Percentiles rank a stretch among this genome's conserved stretches.
Conservation (phyloP, 2,888 invertebrate genomes). For the Nebria brevicollis region DNA sequence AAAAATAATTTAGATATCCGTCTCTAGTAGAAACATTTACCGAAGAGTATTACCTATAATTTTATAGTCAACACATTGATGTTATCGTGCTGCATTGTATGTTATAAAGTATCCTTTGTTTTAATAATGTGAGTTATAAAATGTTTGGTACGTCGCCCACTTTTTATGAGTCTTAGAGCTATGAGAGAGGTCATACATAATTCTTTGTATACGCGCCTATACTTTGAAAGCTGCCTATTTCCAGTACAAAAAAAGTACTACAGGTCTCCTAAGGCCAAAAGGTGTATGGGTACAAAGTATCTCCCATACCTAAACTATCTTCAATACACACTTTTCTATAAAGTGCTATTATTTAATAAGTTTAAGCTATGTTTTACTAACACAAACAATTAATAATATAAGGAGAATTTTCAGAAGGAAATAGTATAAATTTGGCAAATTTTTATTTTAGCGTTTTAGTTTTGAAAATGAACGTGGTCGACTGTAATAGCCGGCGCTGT, state of each 20-base stretch:
- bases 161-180: neutral
- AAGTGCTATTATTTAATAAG: too few species aligned
- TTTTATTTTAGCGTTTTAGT: too few species aligned
- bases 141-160: constrained; percentile 36
- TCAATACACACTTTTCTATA: too few species aligned
- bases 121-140: constrained; percentile 41
- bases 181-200: neutral
- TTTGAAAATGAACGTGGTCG: neutral
- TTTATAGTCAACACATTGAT: constrained; percentile 36
- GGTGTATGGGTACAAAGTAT: too few species aligned
- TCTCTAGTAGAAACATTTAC: constrained; percentile 20
- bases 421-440: too few species aligned
- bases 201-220: neutral
- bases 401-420: too few species aligned
- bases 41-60: constrained; percentile 42
- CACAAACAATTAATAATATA: too few species aligned
- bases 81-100: constrained; percentile 27
- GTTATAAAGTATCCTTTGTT: constrained; percentile 41
- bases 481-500: neutral
- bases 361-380: too few species aligned
- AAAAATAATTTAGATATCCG: constrained; percentile 1
- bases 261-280: too few species aligned
- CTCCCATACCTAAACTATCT: too few species aligned
- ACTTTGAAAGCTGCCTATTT: neutral
- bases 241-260: too few species aligned